Percentiles rank a stretch among this genome's conserved stretches.
Conservation (phyloP, 2,797 vertebrate genomes). For the Choloepus didactylus region DNA sequence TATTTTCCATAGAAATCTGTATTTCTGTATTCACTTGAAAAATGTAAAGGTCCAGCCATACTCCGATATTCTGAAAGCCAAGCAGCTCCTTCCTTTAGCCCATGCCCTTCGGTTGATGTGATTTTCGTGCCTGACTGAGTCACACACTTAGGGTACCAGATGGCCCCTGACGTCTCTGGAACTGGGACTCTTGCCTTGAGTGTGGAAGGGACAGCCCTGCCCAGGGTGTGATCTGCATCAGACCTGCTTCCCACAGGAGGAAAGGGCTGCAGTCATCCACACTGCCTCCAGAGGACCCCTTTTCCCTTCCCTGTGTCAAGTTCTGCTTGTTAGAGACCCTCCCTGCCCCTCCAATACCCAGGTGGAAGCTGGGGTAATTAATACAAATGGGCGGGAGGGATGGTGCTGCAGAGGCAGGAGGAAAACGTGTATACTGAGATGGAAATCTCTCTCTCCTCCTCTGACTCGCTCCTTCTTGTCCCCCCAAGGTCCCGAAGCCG, state of each 20-base stretch:
- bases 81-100: neutral
- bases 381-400: rapidly evolving
- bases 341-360: rapidly evolving
- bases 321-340: rapidly evolving
- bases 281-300: neutral
- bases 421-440: neutral
- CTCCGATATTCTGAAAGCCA: rapidly evolving
- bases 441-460: neutral
- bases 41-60: neutral
- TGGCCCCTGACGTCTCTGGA: neutral
- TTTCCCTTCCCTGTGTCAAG: neutral
- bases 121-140: neutral
- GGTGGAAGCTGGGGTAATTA: neutral
- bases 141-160: neutral
- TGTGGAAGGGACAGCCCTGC: neutral
- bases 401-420: neutral
- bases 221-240: neutral
- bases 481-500: conserved; percentile 91
- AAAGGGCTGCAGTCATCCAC: neutral
- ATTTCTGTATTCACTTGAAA: neutral
- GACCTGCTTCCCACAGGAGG: neutral
- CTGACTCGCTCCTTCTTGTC: neutral
- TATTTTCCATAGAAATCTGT: neutral
- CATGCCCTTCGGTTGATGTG: rapidly evolving
- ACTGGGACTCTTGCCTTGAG: neutral